Evolutionary conservation across 1,140 invertebrate genomes (phyloP), one percentile per base, ranked within the genome.

Genomic region (Bradysia coprophila): DNA sequence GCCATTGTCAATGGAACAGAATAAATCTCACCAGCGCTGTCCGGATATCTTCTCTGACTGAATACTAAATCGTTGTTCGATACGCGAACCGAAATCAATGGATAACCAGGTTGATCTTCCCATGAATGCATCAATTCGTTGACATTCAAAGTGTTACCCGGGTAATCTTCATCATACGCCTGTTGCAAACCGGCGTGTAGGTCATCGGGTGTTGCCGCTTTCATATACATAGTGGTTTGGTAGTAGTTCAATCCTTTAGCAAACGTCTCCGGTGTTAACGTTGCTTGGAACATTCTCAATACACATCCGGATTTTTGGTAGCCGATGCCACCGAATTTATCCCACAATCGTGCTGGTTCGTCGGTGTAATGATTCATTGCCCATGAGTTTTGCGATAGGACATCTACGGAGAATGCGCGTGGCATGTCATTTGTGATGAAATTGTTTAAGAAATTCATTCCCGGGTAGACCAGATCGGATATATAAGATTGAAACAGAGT

Each of bases 281-380:
- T 11, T 37, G 19, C 36, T 21, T 20, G 19, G 13, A 37, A 37
- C 36, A 37, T 37, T 37, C 36, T 37, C 15, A n/a, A n/a, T n/a
- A n/a, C n/a, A n/a, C n/a, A n/a, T n/a, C n/a, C n/a, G n/a, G n/a
- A 39, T 54, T 68, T 68, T 38, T 59, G 62, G 51, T 86, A 86
- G 0, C 76, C 74, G 38, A 82, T 81, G 10, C 57, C 62, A 51
- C 83, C 77, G 52, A 86, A 86, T 19, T 81, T 69, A 21, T 63
- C 62, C 6, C 64, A 66, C 24, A 86, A 81, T 54, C 81, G 72
- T 6, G 48, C 49, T 3, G 78, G 75, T 42, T 71, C 67, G 21
- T 65, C 46, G 3, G 78, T 76, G 6, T 67, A 67, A n/a, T 72
- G 64, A 28, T 73, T 75, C 48, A 85, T 72, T 3, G 77, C 71